Evolutionary conservation across 1,140 invertebrate genomes (phyloP), one percentile per base, ranked within the genome.

Genomic region (Amphibalanus amphitrite): DNA sequence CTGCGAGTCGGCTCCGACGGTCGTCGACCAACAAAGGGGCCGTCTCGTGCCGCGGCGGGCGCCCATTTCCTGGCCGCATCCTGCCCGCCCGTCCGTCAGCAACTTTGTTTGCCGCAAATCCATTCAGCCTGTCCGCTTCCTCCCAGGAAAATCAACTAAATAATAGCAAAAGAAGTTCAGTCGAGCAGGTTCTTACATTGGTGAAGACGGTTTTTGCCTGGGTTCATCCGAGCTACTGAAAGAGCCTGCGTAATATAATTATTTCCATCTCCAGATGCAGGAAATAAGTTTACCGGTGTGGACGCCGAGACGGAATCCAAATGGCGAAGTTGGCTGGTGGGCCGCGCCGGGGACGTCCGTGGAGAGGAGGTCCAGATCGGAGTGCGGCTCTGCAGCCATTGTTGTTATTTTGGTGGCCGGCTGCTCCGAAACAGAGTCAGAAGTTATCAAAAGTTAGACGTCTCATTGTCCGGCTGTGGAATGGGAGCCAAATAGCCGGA

Each of bases 41-140:
- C 15, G 33, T 38, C 33, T 38, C 4, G 4, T 4, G 33, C 15
- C 15, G 15, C 33, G 33, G 33, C 15, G 33, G 33, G 33, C 15
- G 33, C 33, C 4, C 33, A 15, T 38, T 38, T 38, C 33, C 33
- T 15, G 33, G 33, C 33, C 15, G 33, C 33, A 38, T 38, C 33
- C 33, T 38, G 33, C 33, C 33, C 15, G 33, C 15, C 33, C 33
- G 33, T 38, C 33, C 20, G 47, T 59, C 47, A 23, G 47, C 47
- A 59, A 59, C 47, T 59, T 59, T 59, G 47, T 59, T 59, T 59
- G 47, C 47, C 47, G 47, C 47, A 59, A 59, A 59, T 59, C 47
- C 47, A 23, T 59, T 59, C 47, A 59, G 47, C 13, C 20, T 59
- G 47, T 59, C 47, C 23, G 47, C 47, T 20, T 59, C 47, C 47